Percentiles rank a stretch among this genome's conserved stretches.
Conservation (phyloP, 2,113 vertebrate genomes). For the Drymodes brunneopygia region DNA sequence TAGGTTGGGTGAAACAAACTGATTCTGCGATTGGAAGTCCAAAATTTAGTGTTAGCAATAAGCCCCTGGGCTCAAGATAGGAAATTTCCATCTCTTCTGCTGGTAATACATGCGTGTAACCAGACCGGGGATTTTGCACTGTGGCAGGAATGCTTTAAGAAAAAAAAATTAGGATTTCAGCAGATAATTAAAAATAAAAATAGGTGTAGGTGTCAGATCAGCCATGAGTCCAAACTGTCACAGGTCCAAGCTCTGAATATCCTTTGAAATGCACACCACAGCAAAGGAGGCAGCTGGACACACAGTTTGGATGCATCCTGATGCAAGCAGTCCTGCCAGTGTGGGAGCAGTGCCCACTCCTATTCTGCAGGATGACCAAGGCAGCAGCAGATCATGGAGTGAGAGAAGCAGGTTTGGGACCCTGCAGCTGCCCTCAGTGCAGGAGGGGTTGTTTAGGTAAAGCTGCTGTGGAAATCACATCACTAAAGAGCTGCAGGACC, state of each 20-base stretch:
- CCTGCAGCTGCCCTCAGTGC: background rate
- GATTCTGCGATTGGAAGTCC: background rate
- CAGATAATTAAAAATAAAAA: background rate
- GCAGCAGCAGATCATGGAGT: background rate
- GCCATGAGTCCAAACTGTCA: background rate
- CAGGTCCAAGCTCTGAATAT: background rate
- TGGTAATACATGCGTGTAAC: background rate
- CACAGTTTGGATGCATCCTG: background rate
- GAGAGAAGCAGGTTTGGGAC: fast-evolving
- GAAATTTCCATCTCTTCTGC: background rate
- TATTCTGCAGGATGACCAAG: background rate
- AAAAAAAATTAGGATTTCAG: background rate
- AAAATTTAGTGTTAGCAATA: background rate
- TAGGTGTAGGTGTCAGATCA: background rate
- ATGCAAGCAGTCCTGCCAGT: fast-evolving
- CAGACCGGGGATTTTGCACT: background rate
- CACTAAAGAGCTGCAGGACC: background rate
- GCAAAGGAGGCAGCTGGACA: background rate
- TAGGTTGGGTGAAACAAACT: background rate
- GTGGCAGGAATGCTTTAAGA: background rate
- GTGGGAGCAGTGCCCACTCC: background rate
- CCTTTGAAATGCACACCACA: background rate
- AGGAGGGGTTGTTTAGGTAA: fast-evolving
- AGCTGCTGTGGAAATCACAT: background rate
- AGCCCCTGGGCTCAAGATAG: background rate